These are phyloP conservation scores for Brachionus angularis DNA, from an alignment of 1,140 invertebrate species.

Conservation along the genomic window DNA sequence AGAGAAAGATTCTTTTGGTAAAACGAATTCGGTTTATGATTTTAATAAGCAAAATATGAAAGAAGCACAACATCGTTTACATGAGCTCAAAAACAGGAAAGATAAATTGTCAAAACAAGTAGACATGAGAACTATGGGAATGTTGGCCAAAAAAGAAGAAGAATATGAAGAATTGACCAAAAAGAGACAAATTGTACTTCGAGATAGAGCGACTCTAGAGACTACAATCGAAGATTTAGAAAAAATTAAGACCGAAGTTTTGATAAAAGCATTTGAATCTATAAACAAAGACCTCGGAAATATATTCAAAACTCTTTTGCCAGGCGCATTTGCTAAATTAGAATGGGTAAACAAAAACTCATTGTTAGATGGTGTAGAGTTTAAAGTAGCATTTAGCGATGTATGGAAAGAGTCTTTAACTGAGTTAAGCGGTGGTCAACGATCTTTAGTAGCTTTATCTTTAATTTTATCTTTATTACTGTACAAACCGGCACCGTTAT, in stretches of 20 bases:
- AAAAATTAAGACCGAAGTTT: conserved; percentile 75
- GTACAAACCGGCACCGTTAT: conserved; percentile 95
- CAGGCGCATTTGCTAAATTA: conserved; percentile 79
- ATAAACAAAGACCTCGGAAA: conserved; percentile 80
- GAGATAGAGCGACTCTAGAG: conserved; percentile 74
- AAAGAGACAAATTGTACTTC: conserved; percentile 77
- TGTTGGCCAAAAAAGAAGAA: conserved; percentile 79
- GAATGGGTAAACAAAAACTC: conserved; percentile 64
- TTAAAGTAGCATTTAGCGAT: conserved; percentile 85
- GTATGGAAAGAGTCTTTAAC: conserved; percentile 92
- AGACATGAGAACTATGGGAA: conserved; percentile 77
- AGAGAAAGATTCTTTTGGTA: conserved; percentile 74
- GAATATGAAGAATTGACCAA: conserved; percentile 74
- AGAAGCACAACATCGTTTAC: conserved; percentile 62
- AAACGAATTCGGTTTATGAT: conserved; percentile 63
- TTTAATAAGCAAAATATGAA: conserved; percentile 62
- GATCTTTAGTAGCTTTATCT: conserved; percentile 90
- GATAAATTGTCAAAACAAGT: conserved; percentile 73
- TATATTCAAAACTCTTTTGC: conserved; percentile 85
- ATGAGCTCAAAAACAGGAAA: conserved; percentile 66
- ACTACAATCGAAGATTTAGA: conserved; percentile 80
- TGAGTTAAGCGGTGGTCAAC: conserved; percentile 92
- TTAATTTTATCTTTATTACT: conserved; percentile 90
- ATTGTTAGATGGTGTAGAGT: conserved; percentile 69
- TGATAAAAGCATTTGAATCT: conserved; percentile 75